phyloP scores from a whole-genome alignment of 2,797 vertebrate species.

The Malurus splendens region DNA sequence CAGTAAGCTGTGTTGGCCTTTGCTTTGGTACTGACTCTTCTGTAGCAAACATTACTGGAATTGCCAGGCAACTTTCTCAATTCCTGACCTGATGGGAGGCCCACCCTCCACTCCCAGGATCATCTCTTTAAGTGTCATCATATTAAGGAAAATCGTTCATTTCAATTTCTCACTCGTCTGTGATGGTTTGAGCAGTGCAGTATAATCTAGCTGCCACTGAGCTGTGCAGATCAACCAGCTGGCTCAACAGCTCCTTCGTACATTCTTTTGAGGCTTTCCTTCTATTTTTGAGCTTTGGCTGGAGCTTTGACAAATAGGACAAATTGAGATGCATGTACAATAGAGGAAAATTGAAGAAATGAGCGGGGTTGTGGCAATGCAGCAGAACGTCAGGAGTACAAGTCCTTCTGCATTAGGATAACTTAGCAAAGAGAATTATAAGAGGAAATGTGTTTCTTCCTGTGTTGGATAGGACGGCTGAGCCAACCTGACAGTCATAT shows the following conservation, averaged over 20 bases:
- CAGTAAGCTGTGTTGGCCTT: constrained; percentile 72
- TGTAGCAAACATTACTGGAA: constrained; percentile 62
- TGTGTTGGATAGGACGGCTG: not conserved
- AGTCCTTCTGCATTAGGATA: not conserved
- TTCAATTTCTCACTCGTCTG: constrained; percentile 6
- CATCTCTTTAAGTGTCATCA: constrained; percentile 4
- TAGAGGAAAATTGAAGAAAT: not conserved
- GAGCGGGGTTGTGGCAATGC: not conserved
- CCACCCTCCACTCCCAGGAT: constrained; percentile 7
- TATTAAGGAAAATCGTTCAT: constrained; percentile 26
- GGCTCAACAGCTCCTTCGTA: not conserved
- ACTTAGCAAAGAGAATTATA: not conserved
- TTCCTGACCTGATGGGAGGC: not conserved
- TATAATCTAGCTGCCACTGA: constrained; percentile 33
- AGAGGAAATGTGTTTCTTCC: not conserved
- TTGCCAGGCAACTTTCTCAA: constrained; percentile 23
- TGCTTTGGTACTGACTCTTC: constrained; percentile 63
- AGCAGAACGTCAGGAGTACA: not conserved
- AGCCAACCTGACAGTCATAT: not conserved
- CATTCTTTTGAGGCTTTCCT: not conserved
- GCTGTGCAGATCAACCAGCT: not conserved
- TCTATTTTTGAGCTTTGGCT: constrained; percentile 6
- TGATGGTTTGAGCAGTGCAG: constrained; percentile 50
- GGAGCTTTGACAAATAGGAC: constrained; percentile 1
- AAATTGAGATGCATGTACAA: not conserved